Conservation (phyloP, 2,888 invertebrate genomes). For the Phanerotoma sp. region DNA sequence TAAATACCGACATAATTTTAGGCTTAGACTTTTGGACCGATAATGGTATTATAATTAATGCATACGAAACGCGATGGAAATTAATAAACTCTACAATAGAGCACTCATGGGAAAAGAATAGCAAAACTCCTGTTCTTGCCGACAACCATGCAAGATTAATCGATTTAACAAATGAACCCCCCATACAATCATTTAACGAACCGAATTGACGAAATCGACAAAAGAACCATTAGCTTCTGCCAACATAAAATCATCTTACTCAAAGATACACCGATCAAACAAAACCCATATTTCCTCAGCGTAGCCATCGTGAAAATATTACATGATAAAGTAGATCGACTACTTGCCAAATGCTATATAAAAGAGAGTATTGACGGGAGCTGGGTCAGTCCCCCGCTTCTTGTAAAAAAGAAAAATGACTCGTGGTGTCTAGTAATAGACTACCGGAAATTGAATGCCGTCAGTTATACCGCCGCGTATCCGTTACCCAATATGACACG, state of each 20-base stretch:
- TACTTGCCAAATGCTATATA: slow-evolving; percentile 16
- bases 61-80: not conserved
- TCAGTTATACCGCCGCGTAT: slow-evolving; percentile 28
- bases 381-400: slow-evolving; percentile 26
- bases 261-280: slow-evolving; percentile 11
- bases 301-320: slow-evolving; percentile 12
- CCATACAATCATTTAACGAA: slow-evolving; percentile 12
- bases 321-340: slow-evolving; percentile 14
- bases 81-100: not conserved
- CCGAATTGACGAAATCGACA: slow-evolving; percentile 11
- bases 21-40: not conserved
- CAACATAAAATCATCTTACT: slow-evolving; percentile 23
- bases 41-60: not conserved
- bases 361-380: slow-evolving; percentile 12
- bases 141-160: not conserved
- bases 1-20: not conserved
- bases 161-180: too few relatives aligned
- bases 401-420: slow-evolving; percentile 22
- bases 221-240: slow-evolving; percentile 7
- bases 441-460: slow-evolving; percentile 19
- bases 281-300: slow-evolving; percentile 20
- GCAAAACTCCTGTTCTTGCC: too few relatives aligned
- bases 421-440: slow-evolving; percentile 24
- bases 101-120: not conserved
- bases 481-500: slow-evolving; percentile 24